Evolutionary conservation across 2,113 vertebrate genomes (phyloP).

Genomic region (Solenodon paradoxus): DNA sequence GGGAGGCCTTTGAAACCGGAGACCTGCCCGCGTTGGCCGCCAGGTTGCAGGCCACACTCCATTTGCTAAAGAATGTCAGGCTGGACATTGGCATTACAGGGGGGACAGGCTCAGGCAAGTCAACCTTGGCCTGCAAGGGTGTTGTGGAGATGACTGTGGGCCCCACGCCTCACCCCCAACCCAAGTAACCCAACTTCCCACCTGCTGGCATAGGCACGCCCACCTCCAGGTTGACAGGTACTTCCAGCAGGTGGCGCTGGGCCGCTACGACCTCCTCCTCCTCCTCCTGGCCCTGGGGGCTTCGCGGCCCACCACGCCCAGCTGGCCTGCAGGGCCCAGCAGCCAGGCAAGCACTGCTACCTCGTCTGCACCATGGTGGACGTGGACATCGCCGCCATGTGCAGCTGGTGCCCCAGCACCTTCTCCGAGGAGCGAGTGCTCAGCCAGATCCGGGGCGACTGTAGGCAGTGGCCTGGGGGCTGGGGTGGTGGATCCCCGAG

Average conservation of each 20-base stretch:
- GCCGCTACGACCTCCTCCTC: constrained; percentile 74
- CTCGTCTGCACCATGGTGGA: constrained; percentile 35
- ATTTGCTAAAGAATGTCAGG: constrained; percentile 19
- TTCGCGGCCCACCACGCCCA: constrained; percentile 37
- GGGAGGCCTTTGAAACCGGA: constrained; percentile 39
- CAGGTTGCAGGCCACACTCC: constrained; percentile 53
- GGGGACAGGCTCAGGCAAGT: constrained; percentile 29
- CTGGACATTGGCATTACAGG: constrained; percentile 35
- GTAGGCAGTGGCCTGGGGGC: background rate
- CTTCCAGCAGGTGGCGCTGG: constrained; percentile 18
- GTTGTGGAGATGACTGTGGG: constrained; percentile 62
- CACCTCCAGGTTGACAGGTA: constrained; percentile 16
- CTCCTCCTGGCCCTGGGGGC: constrained; percentile 55
- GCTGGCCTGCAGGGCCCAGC: constrained; percentile 42
- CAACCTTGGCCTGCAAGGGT: constrained; percentile 63
- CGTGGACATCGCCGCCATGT: background rate
- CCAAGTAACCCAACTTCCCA: constrained; percentile 64
- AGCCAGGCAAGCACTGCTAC: constrained; percentile 42
- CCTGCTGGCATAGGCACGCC: constrained; percentile 53
- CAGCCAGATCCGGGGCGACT: background rate
- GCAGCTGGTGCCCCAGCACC: background rate
- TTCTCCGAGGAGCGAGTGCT: background rate
- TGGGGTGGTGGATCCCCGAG: background rate
- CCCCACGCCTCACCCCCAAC: constrained; percentile 38
- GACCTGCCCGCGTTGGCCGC: constrained; percentile 23